phyloP scores from a whole-genome alignment of 1,140 invertebrate species.

The Drosophila cardini region DNA sequence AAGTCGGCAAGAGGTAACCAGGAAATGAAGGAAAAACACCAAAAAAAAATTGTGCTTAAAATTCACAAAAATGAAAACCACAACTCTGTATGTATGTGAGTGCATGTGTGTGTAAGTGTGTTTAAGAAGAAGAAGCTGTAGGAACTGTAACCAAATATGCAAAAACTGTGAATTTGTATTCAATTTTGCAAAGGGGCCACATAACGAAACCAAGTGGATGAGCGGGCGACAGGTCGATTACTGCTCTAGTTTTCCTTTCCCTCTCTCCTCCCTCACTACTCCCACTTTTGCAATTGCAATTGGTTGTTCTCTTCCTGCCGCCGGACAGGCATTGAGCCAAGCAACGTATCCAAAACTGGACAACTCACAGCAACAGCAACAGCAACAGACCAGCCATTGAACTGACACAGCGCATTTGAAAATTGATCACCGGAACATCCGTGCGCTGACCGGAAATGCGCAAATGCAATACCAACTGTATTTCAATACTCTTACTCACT shows the following conservation, averaged over 20 bases:
- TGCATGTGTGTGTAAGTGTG: slow-evolving; percentile 18
- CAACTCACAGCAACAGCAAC: slow-evolving; percentile 24
- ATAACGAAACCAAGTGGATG: slow-evolving; percentile 65
- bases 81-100: slow-evolving; percentile 32
- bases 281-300: background rate
- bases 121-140: slow-evolving; percentile 18
- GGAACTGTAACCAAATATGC: slow-evolving; percentile 63
- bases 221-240: slow-evolving; percentile 70
- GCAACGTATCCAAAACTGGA: slow-evolving; percentile 21
- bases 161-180: slow-evolving; percentile 78
- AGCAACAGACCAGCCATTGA: slow-evolving; percentile 43
- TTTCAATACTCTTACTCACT: slow-evolving; percentile 4
- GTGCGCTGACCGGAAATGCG: slow-evolving; percentile 81
- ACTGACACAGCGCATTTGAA: slow-evolving; percentile 81
- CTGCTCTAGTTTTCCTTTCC: background rate
- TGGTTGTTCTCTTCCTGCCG: background rate
- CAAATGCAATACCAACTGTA: slow-evolving; percentile 66
- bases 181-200: slow-evolving; percentile 58
- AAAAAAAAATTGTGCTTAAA: slow-evolving; percentile 54
- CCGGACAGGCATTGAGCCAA: slow-evolving; percentile 8
- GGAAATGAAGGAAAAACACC: slow-evolving; percentile 20
- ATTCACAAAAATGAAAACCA: slow-evolving; percentile 55
- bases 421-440: slow-evolving; percentile 83
- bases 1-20: slow-evolving; percentile 2
- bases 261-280: background rate